phyloP scores from a whole-genome alignment of 1,140 invertebrate species.

The Neodiprion pinetum region DNA sequence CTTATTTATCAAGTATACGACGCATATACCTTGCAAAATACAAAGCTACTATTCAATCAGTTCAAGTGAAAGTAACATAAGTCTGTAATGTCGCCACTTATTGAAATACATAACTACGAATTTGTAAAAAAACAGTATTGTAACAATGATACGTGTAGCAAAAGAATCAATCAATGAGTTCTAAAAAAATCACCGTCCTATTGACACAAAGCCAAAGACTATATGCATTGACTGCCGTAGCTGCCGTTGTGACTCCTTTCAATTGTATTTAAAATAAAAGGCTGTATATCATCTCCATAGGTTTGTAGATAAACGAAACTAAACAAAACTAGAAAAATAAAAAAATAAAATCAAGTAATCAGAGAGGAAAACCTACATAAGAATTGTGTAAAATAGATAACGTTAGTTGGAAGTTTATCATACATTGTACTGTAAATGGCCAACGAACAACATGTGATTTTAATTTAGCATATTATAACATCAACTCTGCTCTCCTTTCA shows the following conservation, averaged over 20 bases:
- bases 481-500: neutral
- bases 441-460: neutral
- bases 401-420: neutral
- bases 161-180: neutral
- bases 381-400: neutral
- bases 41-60: neutral
- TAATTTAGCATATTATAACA: neutral
- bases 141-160: neutral
- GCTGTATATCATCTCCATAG: neutral
- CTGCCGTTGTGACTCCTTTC: neutral
- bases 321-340: neutral
- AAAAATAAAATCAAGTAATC: neutral
- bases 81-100: neutral
- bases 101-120: neutral
- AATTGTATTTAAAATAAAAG: neutral
- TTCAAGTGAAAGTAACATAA: neutral
- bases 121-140: neutral
- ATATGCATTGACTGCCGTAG: slow-evolving; percentile 4
- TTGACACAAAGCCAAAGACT: slow-evolving; percentile 4
- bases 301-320: neutral
- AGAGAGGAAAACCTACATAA: neutral
- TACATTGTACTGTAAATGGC: neutral
- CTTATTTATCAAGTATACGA: too few species aligned
- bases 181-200: slow-evolving; percentile 1
- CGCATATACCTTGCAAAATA: too few species aligned